phyloP scores from a whole-genome alignment of 2,113 vertebrate genomes.

The Lamprologus lemairii region DNA sequence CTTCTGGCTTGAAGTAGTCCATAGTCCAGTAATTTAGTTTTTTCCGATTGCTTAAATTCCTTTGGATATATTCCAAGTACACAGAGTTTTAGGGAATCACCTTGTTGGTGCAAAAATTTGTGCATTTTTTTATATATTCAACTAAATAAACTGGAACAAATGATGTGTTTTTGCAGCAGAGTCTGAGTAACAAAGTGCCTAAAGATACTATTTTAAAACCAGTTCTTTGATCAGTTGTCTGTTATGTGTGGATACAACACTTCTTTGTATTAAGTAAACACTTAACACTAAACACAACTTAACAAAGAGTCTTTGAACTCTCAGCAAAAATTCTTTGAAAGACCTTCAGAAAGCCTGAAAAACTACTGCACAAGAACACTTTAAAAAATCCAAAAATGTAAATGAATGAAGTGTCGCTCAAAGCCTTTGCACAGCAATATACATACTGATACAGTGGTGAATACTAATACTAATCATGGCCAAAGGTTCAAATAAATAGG shows the following conservation, averaged over 20 bases:
- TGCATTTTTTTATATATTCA: neutral
- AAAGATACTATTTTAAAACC: neutral
- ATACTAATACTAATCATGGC: neutral
- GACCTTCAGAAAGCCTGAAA: neutral
- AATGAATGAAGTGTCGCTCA: neutral
- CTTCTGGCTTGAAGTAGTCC: too few species aligned
- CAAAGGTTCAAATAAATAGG: neutral
- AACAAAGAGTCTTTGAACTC: neutral
- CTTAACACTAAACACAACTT: neutral
- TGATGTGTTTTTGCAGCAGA: neutral
- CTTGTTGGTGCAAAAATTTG: neutral
- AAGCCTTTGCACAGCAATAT: rapidly evolving
- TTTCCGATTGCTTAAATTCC: too few species aligned
- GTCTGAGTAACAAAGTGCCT: neutral
- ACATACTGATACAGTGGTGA: rapidly evolving
- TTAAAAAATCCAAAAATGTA: neutral
- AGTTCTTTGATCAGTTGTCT: neutral
- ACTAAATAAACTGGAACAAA: neutral
- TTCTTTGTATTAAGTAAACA: rapidly evolving
- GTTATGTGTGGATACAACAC: neutral
- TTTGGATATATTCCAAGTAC: too few species aligned
- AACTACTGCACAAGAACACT: neutral
- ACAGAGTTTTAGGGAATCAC: neutral
- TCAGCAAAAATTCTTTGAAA: rapidly evolving
- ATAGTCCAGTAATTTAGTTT: rapidly evolving